phyloP scores from a whole-genome alignment of 92 coral and sea anemone genomes.

The Phenganax stokvisi region DNA sequence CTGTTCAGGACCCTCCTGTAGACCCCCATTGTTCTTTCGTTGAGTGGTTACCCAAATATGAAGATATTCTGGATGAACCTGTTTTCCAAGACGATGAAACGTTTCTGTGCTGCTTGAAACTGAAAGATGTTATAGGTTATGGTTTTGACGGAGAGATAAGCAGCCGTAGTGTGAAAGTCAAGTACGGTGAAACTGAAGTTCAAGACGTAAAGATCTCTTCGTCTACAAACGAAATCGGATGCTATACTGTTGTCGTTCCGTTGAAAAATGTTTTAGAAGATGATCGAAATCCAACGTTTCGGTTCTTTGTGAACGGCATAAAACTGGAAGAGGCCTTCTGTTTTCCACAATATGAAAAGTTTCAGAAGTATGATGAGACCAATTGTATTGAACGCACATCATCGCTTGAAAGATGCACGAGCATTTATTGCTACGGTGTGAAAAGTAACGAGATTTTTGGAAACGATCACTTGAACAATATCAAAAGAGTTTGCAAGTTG shows the following conservation, averaged over 20 bases:
- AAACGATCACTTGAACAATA: slow-evolving; percentile 29
- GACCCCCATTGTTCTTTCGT: not conserved
- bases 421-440: slow-evolving; percentile 13
- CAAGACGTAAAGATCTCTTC: not conserved
- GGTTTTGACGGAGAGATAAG: not conserved
- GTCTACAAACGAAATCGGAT: not conserved
- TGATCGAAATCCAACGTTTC: not conserved
- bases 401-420: no score
- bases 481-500: slow-evolving; percentile 31
- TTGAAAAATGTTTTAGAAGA: not conserved
- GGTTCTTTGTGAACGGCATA: slow-evolving; percentile 12
- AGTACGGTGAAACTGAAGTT: not conserved
- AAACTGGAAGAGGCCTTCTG: not conserved
- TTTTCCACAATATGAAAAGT: not conserved
- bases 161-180: not conserved
- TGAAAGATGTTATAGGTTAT: not conserved
- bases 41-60: slow-evolving; percentile 18
- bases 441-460: slow-evolving; percentile 29
- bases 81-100: slow-evolving; percentile 13
- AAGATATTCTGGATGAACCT: slow-evolving; percentile 1
- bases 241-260: not conserved
- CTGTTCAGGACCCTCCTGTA: slow-evolving; percentile 17
- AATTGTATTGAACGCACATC: no score
- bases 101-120: not conserved
- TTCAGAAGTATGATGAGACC: not conserved